phyloP scores from a whole-genome alignment of 2,888 invertebrate genomes.

The Patella pellucida region DNA sequence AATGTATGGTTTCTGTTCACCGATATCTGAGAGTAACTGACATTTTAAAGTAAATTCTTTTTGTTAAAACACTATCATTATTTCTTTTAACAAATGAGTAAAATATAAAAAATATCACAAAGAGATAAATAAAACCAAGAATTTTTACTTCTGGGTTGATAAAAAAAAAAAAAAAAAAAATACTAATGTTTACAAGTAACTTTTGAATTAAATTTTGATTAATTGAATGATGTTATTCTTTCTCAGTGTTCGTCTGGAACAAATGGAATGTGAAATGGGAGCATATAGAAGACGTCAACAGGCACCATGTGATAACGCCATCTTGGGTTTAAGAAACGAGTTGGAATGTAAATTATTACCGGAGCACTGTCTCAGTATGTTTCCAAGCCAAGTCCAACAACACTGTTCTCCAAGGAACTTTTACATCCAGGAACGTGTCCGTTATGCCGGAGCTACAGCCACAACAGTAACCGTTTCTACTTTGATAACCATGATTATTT shows the following conservation, averaged over 20 bases:
- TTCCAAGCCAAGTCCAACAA: conserved; percentile 23
- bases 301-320: conserved; percentile 32
- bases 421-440: conserved; percentile 26
- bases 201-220: background rate
- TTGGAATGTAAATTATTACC: conserved; percentile 39
- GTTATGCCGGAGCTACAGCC: conserved; percentile 24
- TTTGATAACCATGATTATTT: background rate
- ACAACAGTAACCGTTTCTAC: background rate
- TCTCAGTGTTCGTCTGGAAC: conserved; percentile 37
- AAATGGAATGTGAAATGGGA: conserved; percentile 37
- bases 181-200: no score
- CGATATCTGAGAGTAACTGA: no score
- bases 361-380: conserved; percentile 30
- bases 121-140: no score
- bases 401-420: conserved; percentile 35
- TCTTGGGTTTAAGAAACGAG: conserved; percentile 38
- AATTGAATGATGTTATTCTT: background rate
- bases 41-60: no score
- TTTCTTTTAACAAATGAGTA: no score
- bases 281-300: conserved; percentile 40
- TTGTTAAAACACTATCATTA: no score
- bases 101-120: no score
- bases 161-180: no score
- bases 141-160: no score
- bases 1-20: no score